Evolutionary conservation across 1,140 invertebrate genomes (phyloP).

Genomic region (Pristionchus pacificus): DNA sequence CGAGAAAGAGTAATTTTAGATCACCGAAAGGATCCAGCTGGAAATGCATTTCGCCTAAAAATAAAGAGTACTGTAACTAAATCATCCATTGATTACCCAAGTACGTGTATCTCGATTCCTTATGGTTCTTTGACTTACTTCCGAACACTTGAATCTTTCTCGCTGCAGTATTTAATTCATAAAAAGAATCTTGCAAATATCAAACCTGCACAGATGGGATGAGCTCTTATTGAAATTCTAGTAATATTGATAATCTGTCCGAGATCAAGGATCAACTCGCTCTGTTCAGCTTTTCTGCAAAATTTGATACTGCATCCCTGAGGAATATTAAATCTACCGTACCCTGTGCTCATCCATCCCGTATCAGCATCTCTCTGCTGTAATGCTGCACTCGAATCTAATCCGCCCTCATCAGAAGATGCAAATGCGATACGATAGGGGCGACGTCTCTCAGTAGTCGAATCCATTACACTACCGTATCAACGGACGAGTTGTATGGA

Average conservation of each 20-base stretch:
- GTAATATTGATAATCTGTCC: background rate
- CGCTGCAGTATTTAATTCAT: background rate
- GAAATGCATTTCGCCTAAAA: background rate
- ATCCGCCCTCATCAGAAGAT: background rate
- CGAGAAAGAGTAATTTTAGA: background rate
- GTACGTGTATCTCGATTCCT: background rate
- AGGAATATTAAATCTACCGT: background rate
- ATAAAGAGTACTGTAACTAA: background rate
- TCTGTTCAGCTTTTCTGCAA: background rate
- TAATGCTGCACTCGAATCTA: background rate
- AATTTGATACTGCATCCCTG: background rate
- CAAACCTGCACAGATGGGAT: background rate
- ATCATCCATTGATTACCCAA: background rate
- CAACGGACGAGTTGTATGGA: no score
- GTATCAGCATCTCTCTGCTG: background rate
- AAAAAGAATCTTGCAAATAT: background rate
- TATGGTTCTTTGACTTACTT: background rate
- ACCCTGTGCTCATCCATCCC: background rate
- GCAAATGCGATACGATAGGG: background rate
- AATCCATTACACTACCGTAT: no score
- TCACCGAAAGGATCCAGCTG: background rate
- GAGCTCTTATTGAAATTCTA: background rate
- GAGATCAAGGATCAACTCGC: background rate
- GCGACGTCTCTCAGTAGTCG: background rate
- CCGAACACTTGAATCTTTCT: background rate